Evolutionary conservation across 2,797 vertebrate species (phyloP).

Genomic region (Lepus townsendii): DNA sequence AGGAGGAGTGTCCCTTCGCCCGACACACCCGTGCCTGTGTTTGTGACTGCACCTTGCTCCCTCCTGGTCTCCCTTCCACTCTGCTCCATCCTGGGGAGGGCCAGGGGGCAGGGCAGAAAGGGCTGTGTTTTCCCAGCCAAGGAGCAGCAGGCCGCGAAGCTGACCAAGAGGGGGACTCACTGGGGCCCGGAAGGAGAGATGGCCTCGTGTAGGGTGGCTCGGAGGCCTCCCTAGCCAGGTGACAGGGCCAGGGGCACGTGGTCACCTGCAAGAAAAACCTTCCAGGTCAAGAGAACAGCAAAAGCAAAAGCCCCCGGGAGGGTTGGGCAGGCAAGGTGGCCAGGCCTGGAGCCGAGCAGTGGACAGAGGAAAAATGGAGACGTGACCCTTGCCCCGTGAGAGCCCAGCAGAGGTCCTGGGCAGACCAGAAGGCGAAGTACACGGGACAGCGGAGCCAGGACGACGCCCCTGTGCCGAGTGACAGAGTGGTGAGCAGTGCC

Average conservation of each 20-base stretch:
- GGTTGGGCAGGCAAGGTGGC: background rate
- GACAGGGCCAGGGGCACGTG: background rate
- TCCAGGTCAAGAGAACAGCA: background rate
- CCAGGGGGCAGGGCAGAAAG: background rate
- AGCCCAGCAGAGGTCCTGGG: rapidly evolving
- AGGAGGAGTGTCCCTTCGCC: background rate
- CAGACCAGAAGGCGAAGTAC: background rate
- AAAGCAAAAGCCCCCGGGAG: background rate
- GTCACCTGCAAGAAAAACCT: background rate
- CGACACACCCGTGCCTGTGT: background rate
- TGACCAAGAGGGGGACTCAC: rapidly evolving
- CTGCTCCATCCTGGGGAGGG: background rate
- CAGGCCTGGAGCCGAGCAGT: background rate
- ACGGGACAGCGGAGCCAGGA: no score
- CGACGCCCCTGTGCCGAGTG: background rate
- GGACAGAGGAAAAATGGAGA: background rate
- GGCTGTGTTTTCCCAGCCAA: background rate
- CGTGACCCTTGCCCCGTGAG: background rate
- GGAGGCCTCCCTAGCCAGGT: background rate
- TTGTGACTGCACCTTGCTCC: background rate
- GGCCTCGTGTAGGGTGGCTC: background rate
- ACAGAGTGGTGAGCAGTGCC: background rate
- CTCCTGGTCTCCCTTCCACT: background rate
- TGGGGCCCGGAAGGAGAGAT: background rate
- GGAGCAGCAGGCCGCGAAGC: background rate